phyloP scores from a whole-genome alignment of 2,888 invertebrate genomes.

The Drosophila ochracea region DNA sequence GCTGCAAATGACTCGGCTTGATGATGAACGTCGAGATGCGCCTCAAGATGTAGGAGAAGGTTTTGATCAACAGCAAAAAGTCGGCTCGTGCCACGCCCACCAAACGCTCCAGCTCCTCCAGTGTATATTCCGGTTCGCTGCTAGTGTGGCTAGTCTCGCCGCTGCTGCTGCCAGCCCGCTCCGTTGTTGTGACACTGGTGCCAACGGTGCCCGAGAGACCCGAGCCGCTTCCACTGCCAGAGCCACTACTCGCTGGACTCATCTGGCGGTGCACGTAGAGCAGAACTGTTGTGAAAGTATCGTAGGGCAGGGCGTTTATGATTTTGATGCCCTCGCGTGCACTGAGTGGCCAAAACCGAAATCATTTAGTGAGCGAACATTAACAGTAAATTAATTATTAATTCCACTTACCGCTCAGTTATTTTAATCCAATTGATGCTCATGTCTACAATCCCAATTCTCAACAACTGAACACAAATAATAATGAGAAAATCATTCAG shows the following conservation, averaged over 20 bases:
- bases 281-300: slow-evolving; percentile 83
- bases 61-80: slow-evolving; percentile 84
- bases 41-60: slow-evolving; percentile 86
- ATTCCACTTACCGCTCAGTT: slow-evolving; percentile 53
- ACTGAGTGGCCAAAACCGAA: slow-evolving; percentile 49
- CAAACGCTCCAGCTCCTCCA: slow-evolving; percentile 84
- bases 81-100: slow-evolving; percentile 83
- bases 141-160: slow-evolving; percentile 43
- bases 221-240: slow-evolving; percentile 14
- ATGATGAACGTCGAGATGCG: slow-evolving; percentile 86
- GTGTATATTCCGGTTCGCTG: slow-evolving; percentile 82
- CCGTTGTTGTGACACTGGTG: slow-evolving; percentile 66
- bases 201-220: slow-evolving; percentile 40
- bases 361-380: neutral
- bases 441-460: slow-evolving; percentile 32
- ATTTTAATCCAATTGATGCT: slow-evolving; percentile 71
- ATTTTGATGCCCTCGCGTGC: slow-evolving; percentile 85
- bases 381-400: neutral
- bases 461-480: slow-evolving; percentile 6
- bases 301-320: slow-evolving; percentile 83
- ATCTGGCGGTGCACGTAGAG: slow-evolving; percentile 85
- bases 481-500: neutral
- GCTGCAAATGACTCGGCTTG: slow-evolving; percentile 86
- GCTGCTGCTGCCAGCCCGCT: slow-evolving; percentile 47
- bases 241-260: slow-evolving; percentile 63